Percentiles rank a stretch among this genome's conserved stretches.
Conservation (phyloP, 2,888 invertebrate species). For the Buathra laborator region DNA sequence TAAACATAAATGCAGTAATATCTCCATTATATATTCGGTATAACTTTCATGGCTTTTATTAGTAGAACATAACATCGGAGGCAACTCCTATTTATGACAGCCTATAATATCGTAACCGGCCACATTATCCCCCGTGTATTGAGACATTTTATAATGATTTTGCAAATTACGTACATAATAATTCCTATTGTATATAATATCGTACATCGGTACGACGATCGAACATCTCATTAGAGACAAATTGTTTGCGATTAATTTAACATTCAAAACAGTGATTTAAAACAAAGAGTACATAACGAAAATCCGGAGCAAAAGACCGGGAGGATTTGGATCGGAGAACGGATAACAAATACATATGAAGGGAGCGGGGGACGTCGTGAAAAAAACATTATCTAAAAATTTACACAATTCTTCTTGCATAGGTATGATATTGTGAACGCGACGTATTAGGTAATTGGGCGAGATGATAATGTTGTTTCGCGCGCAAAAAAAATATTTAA, state of each 20-base stretch:
- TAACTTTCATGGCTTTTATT: conserved; percentile 44
- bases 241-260: not conserved
- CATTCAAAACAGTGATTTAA: not conserved
- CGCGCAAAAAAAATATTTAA: conserved; percentile 14
- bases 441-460: conserved; percentile 47
- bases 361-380: not conserved
- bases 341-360: conserved; percentile 1
- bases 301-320: not conserved
- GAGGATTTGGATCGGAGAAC: not conserved
- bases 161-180: conserved; percentile 31
- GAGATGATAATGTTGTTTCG: conserved; percentile 34
- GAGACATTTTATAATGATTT: conserved; percentile 17
- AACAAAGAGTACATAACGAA: conserved; percentile 2
- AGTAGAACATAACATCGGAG: conserved; percentile 47
- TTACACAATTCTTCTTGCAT: conserved; percentile 23
- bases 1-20: conserved; percentile 70
- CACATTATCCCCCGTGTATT: not conserved
- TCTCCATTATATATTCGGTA: conserved; percentile 12
- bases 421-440: conserved; percentile 13
- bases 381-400: conserved; percentile 34
- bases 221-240: conserved; percentile 20
- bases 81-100: conserved; percentile 33
- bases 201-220: conserved; percentile 21
- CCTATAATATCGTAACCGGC: conserved; percentile 14
- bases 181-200: conserved; percentile 26